phyloP scores from a whole-genome alignment of 2,888 invertebrate genomes.

The Pristionchus arcanus region DNA sequence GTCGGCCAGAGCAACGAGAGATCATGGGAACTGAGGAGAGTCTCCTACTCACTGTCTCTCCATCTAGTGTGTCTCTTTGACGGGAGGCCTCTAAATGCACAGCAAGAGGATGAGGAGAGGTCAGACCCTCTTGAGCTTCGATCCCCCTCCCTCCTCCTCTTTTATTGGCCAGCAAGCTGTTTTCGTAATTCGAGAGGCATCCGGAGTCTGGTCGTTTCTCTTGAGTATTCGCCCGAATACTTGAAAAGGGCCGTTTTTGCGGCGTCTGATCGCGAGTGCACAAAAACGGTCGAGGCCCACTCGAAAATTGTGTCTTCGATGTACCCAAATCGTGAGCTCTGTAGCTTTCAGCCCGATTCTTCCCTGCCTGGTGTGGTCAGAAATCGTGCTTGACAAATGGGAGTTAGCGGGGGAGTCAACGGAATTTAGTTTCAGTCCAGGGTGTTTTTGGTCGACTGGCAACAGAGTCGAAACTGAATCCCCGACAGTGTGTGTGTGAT shows the following conservation, averaged over 20 bases:
- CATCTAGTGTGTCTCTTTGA: background rate
- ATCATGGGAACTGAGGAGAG: background rate
- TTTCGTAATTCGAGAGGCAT: background rate
- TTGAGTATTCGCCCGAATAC: background rate
- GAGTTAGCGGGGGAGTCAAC: background rate
- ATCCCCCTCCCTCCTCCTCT: background rate
- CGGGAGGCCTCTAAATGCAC: conserved; percentile 13
- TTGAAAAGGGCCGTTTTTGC: background rate
- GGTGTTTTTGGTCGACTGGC: background rate
- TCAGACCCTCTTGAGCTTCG: conserved; percentile 34
- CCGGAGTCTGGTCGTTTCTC: background rate
- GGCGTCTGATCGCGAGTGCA: background rate
- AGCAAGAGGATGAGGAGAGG: background rate
- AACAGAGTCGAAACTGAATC: conserved; percentile 4
- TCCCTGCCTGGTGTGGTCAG: background rate
- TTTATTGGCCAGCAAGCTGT: background rate
- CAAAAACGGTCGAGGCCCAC: background rate
- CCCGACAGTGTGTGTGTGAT: background rate
- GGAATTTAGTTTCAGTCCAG: background rate
- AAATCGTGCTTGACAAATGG: background rate
- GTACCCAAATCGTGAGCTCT: background rate
- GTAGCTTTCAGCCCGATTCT: background rate
- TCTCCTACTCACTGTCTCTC: background rate
- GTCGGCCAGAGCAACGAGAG: background rate
- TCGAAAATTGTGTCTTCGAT: background rate